These are phyloP conservation scores for Holothuria glaberrima DNA, from an alignment of 35 echinoderm and acorn worm genomes.

Conservation along the genomic window DNA sequence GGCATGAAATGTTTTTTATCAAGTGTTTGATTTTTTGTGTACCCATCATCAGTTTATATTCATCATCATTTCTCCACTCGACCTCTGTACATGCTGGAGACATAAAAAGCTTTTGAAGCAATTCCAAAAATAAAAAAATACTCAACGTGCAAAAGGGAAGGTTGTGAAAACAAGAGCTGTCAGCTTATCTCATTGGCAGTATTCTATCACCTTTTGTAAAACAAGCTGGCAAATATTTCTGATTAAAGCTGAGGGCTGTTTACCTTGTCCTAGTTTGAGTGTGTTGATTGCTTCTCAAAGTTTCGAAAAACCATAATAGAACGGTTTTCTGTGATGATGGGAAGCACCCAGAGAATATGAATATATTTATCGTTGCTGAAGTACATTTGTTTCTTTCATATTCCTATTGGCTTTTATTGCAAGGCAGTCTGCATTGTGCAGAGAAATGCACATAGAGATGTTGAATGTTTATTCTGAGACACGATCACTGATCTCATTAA, in stretches of 20 bases:
- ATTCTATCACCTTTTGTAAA: not conserved
- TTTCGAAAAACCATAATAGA: not conserved
- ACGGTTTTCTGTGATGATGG: not conserved
- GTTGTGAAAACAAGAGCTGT: constrained; percentile 33
- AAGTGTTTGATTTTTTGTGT: too few species aligned
- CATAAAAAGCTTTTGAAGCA: constrained; percentile 20
- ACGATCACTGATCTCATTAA: too few species aligned
- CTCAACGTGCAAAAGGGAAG: constrained; percentile 19
- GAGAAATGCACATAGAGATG: too few species aligned
- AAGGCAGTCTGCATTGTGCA: too few species aligned
- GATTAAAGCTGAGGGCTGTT: constrained; percentile 45
- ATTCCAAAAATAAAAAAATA: constrained; percentile 36
- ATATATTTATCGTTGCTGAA: not conserved
- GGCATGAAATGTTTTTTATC: too few species aligned
- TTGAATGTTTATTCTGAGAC: too few species aligned
- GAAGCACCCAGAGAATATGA: not conserved
- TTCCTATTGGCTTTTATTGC: not conserved
- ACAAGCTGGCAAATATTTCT: constrained; percentile 29
- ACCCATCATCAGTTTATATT: too few species aligned
- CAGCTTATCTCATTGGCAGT: constrained; percentile 13
- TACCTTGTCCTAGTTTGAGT: constrained; percentile 33
- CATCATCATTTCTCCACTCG: too few species aligned
- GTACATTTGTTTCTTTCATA: not conserved
- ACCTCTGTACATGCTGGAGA: too few species aligned
- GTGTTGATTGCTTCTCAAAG: not conserved